Evolutionary conservation across 2,797 vertebrate species (phyloP), one percentile per base, ranked within the genome.

Genomic region (Sebastes flavidus): DNA sequence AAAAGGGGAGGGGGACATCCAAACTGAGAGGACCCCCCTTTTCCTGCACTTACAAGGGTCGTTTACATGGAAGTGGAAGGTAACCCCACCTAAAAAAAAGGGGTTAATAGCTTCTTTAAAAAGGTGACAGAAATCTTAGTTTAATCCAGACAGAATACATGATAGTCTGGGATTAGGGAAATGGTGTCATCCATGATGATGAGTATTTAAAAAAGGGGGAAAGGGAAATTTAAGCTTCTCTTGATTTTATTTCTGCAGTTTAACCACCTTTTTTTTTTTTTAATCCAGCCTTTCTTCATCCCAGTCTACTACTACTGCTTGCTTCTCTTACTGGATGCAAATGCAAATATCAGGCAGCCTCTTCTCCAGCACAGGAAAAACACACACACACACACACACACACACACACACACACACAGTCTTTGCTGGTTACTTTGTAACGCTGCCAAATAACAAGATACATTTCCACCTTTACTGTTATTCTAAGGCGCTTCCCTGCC

Each of bases 391-490:
- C 65, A 38, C 32, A 46, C 30, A 32, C 12, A 49, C 56, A 34
- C 56, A 63, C 77, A 67, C 34, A 36, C 34, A 36, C 34, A 36
- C 36, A 46, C 30, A 34, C 56, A 63, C 77, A 65, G 13, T 42
- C 38, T 1, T 42, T 42, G 38, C 36, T 88, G 71, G 77, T 71
- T 81, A 88, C 86, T 93, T 92, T 91, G 87, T 61, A 71, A 42
- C 42, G 72, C 69, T 84, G 88, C 89, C 89, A 91, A 81, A 91
- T 72, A 86, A 73, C 60, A 58, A 49, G 75, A 62, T 84, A 49
- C 68, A 72, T 77, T 78, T 61, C 52, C 68, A 87, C 84, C 83
- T 82, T 55, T 68, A 6, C 46, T 55, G 74, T 29, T 62, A 67
- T 36, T 16, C 71, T 20, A 3, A 63, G 42, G 54, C 77, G 77